A percentile compares a stretch with the other conserved stretches of the same genome.
phyloP scores from a whole-genome alignment of 2,888 invertebrate species.

The Ptilodon capucinus region DNA sequence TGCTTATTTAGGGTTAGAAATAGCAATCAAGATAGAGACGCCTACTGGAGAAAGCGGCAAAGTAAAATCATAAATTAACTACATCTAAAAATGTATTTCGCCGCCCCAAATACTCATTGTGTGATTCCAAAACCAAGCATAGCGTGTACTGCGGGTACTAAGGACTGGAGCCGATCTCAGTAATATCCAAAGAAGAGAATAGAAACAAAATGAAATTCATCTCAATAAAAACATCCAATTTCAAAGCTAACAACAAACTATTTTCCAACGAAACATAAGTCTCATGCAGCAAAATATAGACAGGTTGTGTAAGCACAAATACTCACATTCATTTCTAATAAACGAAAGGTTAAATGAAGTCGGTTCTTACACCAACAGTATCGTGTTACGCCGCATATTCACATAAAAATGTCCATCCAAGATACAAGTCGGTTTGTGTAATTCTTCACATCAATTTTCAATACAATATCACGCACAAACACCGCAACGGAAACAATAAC shows the following conservation, averaged over 20 bases:
- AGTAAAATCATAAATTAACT: too few species aligned
- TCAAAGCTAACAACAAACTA: neutral
- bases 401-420: conserved; percentile 6
- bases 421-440: conserved; percentile 10
- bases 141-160: too few species aligned
- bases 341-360: conserved; percentile 6
- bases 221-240: neutral
- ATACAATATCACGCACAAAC: conserved; percentile 13
- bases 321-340: conserved; percentile 29
- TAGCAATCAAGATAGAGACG: too few species aligned
- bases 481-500: conserved; percentile 8
- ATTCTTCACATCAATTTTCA: conserved; percentile 12
- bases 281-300: conserved; percentile 19
- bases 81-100: too few species aligned
- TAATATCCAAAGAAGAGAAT: too few species aligned
- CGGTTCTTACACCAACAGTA: conserved; percentile 5
- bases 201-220: too few species aligned
- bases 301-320: conserved; percentile 1
- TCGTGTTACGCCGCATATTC: conserved; percentile 15
- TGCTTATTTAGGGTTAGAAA: too few species aligned
- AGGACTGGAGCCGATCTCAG: too few species aligned
- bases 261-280: neutral
- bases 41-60: too few species aligned
- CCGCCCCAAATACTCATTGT: too few species aligned
- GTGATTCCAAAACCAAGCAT: too few species aligned